Conservation (phyloP, 2,888 invertebrate species). For the Oegoconia quadripuncta region DNA sequence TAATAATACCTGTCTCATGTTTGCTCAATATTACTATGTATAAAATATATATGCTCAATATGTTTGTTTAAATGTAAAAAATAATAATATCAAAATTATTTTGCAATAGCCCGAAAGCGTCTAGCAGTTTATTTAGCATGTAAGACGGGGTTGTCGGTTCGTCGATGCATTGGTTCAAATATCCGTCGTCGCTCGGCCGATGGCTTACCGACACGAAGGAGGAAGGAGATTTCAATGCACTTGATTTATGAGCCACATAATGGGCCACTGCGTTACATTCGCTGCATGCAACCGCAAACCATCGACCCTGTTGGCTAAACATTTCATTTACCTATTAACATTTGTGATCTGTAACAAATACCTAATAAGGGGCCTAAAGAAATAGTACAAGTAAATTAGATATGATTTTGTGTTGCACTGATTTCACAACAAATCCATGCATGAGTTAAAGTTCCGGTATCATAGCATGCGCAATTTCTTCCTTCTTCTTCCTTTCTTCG, state of each 20-base stretch:
- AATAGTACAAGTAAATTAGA: no score
- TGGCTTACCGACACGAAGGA: conserved; percentile 68
- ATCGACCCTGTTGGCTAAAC: conserved; percentile 38
- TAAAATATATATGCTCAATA: no score
- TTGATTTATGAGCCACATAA: conserved; percentile 71
- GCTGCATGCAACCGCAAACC: conserved; percentile 59
- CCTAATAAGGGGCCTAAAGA: neutral
- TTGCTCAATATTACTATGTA: no score
- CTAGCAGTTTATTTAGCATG: neutral
- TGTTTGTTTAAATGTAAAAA: no score
- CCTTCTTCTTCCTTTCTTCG: no score
- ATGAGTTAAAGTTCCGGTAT: no score
- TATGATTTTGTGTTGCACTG: no score
- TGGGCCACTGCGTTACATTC: conserved; percentile 64
- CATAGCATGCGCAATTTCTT: no score
- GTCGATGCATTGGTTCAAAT: conserved; percentile 56
- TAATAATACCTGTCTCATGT: no score
- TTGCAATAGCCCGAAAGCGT: neutral
- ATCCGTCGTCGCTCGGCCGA: conserved; percentile 54
- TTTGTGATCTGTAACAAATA: conserved; percentile 8
- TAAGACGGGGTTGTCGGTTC: conserved; percentile 27
- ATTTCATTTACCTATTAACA: conserved; percentile 10
- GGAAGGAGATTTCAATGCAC: conserved; percentile 74
- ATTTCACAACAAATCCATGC: neutral
- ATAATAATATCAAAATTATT: neutral